A percentile compares a stretch with the other conserved stretches of the same genome.
These are phyloP conservation scores for Agrochola lota DNA, from an alignment of 2,888 invertebrate genomes.

Conservation along the genomic window DNA sequence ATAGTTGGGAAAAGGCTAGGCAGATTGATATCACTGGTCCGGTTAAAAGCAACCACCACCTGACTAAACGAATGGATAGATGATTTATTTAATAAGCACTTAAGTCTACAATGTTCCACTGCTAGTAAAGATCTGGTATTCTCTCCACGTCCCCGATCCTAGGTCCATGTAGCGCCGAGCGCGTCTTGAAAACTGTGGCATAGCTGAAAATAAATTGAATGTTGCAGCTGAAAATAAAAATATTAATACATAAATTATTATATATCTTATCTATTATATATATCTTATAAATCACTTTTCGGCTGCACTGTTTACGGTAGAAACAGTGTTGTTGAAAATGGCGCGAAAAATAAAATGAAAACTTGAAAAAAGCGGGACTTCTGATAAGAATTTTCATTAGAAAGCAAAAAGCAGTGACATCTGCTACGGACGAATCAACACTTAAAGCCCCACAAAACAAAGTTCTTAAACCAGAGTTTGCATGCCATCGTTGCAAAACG, in stretches of 20 bases:
- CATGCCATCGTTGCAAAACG: conserved; percentile 38
- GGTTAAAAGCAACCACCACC: neutral
- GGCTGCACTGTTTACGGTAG: conserved; percentile 10
- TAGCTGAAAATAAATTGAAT: conserved; percentile 12
- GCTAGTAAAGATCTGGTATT: neutral
- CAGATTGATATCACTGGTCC: too few species aligned
- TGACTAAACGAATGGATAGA: neutral
- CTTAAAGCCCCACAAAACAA: neutral
- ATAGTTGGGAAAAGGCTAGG: too few species aligned
- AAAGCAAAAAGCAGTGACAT: neutral
- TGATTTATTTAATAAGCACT: neutral
- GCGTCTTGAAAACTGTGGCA: neutral
- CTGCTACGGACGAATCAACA: neutral
- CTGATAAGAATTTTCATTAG: neutral
- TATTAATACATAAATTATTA: conserved; percentile 9
- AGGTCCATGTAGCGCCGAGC: neutral
- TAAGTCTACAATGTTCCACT: neutral
- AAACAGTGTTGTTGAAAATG: too few species aligned
- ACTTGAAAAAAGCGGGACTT: neutral
- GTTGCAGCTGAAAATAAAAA: conserved; percentile 21
- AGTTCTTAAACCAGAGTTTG: conserved; percentile 31
- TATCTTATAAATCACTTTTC: conserved; percentile 29
- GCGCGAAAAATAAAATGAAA: neutral
- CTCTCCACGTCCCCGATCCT: neutral
- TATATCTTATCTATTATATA: too few species aligned